Base-by-base conservation (phyloP, 2,888 invertebrate genomes). In the Acanthococcus lagerstroemiae region DNA sequence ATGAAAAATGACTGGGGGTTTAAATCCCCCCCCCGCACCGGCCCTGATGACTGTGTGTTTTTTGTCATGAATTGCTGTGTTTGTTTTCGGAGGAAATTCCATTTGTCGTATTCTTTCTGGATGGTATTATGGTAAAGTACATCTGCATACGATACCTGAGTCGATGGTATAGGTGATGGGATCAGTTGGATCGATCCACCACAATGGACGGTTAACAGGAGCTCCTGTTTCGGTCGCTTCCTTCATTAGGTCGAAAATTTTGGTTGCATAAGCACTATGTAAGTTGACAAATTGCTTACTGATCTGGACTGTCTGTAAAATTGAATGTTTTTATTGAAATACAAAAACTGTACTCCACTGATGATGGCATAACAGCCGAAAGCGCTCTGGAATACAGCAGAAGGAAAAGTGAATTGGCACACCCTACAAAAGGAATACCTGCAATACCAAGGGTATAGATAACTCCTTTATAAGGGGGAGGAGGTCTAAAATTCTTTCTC, bases 161-260 rank as follows among this genome's bases (percentile, higher is more conserved):
- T 78, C 77, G 67, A 79, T 76, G 24, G 72, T 74, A 45, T 76
- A 76, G 0, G 89, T 84, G 21, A 79, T 78, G 22, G 74, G 72
- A 72, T 90, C 86, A 0, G 73, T 75, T 0, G 90, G 89, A 71
- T 84, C 86, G 0, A 86, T 73, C 90, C 90, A 92, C 92, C 92
- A 93, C 46, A 92, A 80, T 0, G 92, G 92, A 2, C 86, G 80
- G 76, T 89, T 88, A 12, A 90, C 83, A 0, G 89, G 90, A 2
- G 80, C 79, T 17, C 88, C 89, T 1, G 80, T 78, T 4, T 72
- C 70, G 0, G 83, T 80, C 0, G 85, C 80, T 5, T 80, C 76
- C 55, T 81, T 72, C 80, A 87, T 86, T 0, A 83, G 82, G 3
- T 78, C 76, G 70, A 82, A 78, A 66, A 90, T 84, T 52, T 80